Evolutionary conservation across 2,797 vertebrate genomes (phyloP).

Genomic region (Enteromius afrohamiltoni): DNA sequence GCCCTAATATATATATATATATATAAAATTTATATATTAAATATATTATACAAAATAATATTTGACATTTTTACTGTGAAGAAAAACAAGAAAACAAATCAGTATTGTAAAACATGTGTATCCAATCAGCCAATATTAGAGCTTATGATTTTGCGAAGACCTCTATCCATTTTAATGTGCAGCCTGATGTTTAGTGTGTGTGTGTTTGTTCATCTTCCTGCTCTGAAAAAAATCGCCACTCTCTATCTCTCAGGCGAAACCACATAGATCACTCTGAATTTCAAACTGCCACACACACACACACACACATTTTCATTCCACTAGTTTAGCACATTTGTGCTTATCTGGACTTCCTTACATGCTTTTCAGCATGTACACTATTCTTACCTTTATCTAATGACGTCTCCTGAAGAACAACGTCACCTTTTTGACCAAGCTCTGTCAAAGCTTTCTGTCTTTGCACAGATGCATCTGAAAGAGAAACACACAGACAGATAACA

Average conservation of each 20-base stretch:
- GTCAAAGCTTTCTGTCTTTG: conserved; percentile 38
- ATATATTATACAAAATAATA: too few species aligned
- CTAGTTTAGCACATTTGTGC: neutral
- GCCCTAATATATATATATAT: too few species aligned
- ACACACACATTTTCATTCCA: conserved; percentile 23
- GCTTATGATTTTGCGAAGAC: neutral
- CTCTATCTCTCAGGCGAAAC: neutral
- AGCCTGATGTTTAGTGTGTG: neutral
- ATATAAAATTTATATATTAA: too few species aligned
- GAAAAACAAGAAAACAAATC: too few species aligned
- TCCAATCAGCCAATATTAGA: neutral
- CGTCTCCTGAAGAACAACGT: conserved; percentile 40
- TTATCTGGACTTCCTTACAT: neutral
- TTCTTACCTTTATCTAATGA: conserved; percentile 62
- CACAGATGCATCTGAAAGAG: conserved; percentile 16
- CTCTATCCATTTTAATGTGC: neutral
- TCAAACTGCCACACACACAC: conserved; percentile 5
- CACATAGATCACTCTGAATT: conserved; percentile 23
- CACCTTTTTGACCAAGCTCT: conserved; percentile 36
- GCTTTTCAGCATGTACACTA: neutral
- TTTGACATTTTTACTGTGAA: too few species aligned
- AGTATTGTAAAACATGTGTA: neutral
- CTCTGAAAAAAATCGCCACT: conserved; percentile 4
- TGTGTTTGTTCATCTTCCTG: neutral
- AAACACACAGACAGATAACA: neutral